These are phyloP conservation scores for Caenorhabditis panamensis DNA, from an alignment of 2,888 invertebrate species.

Conservation along the genomic window DNA sequence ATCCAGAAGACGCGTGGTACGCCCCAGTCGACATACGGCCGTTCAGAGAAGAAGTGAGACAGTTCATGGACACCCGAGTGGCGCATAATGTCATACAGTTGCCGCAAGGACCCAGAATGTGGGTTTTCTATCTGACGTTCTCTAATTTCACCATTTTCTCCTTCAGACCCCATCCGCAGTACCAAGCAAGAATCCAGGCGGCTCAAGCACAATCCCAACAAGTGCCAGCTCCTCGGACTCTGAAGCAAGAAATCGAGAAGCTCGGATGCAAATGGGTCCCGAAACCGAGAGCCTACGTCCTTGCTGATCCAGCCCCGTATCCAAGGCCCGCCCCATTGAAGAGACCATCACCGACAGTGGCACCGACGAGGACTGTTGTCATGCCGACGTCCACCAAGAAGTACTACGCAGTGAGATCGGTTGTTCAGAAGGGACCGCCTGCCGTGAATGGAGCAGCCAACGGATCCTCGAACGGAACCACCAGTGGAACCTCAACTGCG, in stretches of 20 bases:
- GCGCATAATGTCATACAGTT: not conserved
- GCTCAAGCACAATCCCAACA: not conserved
- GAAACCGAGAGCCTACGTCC: not conserved
- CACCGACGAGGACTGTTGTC: not conserved
- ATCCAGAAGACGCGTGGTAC: constrained; percentile 36
- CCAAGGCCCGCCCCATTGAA: no score
- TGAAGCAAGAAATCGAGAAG: constrained; percentile 2
- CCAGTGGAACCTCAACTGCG: no score
- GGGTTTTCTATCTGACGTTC: not conserved
- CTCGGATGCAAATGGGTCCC: no score
- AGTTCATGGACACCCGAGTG: no score
- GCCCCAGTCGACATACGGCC: constrained; percentile 11
- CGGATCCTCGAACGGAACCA: no score
- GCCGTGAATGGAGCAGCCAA: no score
- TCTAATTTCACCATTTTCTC: no score
- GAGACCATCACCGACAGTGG: not conserved
- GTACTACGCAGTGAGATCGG: constrained; percentile 28
- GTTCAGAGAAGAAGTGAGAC: not conserved
- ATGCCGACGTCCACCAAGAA: not conserved
- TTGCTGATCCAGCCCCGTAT: not conserved
- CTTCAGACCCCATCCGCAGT: not conserved
- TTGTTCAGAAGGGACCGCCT: not conserved
- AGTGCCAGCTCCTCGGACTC: not conserved
- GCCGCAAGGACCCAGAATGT: not conserved
- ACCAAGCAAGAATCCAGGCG: not conserved